Base-by-base conservation (phyloP, 2,797 vertebrate species). In the Gambusia yucatana region DNA sequence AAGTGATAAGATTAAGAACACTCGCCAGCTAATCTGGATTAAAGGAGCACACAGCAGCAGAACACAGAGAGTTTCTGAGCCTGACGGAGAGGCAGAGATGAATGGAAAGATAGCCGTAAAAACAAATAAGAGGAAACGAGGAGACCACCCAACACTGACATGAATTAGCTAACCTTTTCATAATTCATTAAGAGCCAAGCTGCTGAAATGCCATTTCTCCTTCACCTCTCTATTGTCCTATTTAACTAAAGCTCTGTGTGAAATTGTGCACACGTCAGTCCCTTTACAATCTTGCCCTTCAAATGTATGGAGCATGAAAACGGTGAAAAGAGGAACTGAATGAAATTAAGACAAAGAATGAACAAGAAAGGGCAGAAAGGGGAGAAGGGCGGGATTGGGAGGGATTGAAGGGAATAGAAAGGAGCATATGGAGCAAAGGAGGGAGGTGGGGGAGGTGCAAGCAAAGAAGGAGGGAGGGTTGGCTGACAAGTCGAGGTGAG, bases 11-110 rank as follows among this genome's bases (percentile, higher is more conserved):
- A 96, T 96, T 96, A 96, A 94, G 92, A 93, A 91, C 86, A 87
- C 93, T 94, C 93, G 91, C 91, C 81, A 72, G 94, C 93, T 96
- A 95, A 96, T 96, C 95, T 95, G 96, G 94, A 94, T 96, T 95
- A 95, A 91, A 92, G 94, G 87, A 91, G 92, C 92, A 93, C 59
- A 65, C 84, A 73, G 93, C 93, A 91, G 93, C 93, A 88, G 92
- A 93, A 87, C 79, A 88, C 86, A 80, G 85, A 88, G 90, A 89
- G 90, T 91, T 87, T 93, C 85, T 88, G 89, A 87, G 88, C 71
- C 86, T 86, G 81, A 89, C 80, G 76, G 88, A 86, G 81, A 83
- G 79, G 75, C 80, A 77, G 73, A 76, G 83, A 86, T n/a, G 77
- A 36, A 84, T 67, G 39, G 72, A 72, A 79, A 72, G 73, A 67